Percentiles rank a stretch among this genome's conserved stretches.
Conservation (phyloP, 2,888 invertebrate genomes). For the Stictocephala bisonia region DNA sequence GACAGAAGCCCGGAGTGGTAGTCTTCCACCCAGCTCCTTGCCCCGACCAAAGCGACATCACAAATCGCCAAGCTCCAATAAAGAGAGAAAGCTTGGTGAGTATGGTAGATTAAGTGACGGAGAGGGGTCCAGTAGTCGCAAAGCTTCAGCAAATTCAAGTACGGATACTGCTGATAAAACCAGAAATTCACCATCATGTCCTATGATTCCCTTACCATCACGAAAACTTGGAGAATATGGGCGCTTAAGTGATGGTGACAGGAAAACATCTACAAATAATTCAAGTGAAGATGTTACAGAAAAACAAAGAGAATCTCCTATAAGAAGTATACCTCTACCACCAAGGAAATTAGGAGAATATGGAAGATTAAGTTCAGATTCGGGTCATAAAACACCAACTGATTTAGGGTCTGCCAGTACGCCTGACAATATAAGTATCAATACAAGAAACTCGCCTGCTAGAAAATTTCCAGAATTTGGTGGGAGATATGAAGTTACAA, state of each 20-base stretch:
- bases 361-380: conserved; percentile 66
- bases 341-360: conserved; percentile 70
- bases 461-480: conserved; percentile 44
- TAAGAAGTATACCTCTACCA: conserved; percentile 58
- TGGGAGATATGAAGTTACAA: conserved; percentile 25
- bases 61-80: conserved; percentile 59
- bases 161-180: conserved; percentile 63
- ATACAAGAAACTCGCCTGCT: conserved; percentile 44
- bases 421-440: conserved; percentile 45
- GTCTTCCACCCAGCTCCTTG: conserved; percentile 78
- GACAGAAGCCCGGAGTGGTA: conserved; percentile 69
- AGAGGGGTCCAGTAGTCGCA: conserved; percentile 61
- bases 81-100: conserved; percentile 66
- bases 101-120: conserved; percentile 73
- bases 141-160: conserved; percentile 54
- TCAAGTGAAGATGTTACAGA: conserved; percentile 43
- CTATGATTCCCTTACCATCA: conserved; percentile 48
- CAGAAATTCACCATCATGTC: conserved; percentile 40
- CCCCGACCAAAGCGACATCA: conserved; percentile 75
- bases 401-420: conserved; percentile 38
- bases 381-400: conserved; percentile 41
- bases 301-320: conserved; percentile 45
- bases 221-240: conserved; percentile 65
- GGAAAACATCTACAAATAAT: conserved; percentile 34
- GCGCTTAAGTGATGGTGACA: conserved; percentile 62